Base-by-base conservation (phyloP, 2,797 vertebrate genomes). In the Echeneis naucrates region DNA sequence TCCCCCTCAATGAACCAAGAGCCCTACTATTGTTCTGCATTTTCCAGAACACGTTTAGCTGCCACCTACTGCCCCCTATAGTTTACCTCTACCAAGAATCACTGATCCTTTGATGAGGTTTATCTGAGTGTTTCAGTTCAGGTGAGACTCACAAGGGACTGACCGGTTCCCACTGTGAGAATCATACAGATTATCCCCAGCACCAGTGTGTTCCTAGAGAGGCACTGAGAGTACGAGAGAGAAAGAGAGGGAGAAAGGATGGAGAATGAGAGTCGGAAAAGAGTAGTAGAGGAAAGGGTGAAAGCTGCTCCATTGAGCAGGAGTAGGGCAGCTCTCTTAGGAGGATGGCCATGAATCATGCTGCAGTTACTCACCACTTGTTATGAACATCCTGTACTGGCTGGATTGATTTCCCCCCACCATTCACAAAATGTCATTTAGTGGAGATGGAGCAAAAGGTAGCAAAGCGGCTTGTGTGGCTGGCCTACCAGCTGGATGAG, bases 331-430 rank as follows among this genome's bases (percentile, higher is more conserved):
- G 61, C 81, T 89, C 87, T 91, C 82, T 77, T 74, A 88, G 73
- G 74, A 87, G 77, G 80, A 71, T 47, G 59, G 76, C 67, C 72
- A 86, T 94, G 91, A 94, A 91, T 93, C 92, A 94, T 85, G 47
- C 89, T 70, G 77, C 88, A 81, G 85, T 94, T 93, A 88, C 90
- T 91, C 89, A 84, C 83, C 83, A 84, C 89, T 93, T 92, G 91
- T 91, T 93, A 93, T 87, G 77, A 92, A 90, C 91, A 91, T 91
- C 86, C 84, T 82, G 89, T 92, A 84, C 88, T 75, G 80, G 81
- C 89, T 86, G 84, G 87, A 93, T 90, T 92, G 90, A 94, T 90
- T 82, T 85, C 84, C 81, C 90, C 80, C 87, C 74, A 59, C 89
- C 91, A 93, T 92, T 92, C 92, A 93, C 81, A 92, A 90, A 89